Evolutionary conservation across 2,797 vertebrate genomes (phyloP).

Genomic region (Lacerta viridis): DNA sequence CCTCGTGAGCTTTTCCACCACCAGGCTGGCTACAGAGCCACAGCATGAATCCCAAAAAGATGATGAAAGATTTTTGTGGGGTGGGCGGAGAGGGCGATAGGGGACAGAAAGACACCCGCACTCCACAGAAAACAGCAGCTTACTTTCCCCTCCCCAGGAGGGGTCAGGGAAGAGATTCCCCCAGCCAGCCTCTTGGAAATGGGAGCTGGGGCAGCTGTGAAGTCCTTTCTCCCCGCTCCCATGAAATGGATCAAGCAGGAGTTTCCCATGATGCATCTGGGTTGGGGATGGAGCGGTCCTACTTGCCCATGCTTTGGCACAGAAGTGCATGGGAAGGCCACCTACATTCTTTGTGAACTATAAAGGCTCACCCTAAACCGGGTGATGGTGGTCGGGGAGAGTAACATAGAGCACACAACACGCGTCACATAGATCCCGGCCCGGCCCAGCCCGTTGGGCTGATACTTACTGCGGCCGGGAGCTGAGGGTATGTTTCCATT

Average conservation of each 20-base stretch:
- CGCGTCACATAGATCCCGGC: slow-evolving; percentile 6
- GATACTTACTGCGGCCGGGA: slow-evolving; percentile 40
- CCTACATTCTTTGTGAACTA: background rate
- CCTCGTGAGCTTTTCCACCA: background rate
- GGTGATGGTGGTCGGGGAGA: background rate
- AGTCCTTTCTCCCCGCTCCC: background rate
- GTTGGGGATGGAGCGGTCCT: background rate
- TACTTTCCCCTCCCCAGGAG: background rate
- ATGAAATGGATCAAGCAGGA: no score
- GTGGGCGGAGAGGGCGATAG: background rate
- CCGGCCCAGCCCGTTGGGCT: slow-evolving; percentile 17
- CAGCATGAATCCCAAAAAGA: background rate
- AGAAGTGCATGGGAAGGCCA: background rate
- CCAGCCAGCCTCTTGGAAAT: background rate
- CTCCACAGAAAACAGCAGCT: background rate
- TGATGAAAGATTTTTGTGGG: background rate
- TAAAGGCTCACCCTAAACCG: background rate
- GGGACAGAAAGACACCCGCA: background rate
- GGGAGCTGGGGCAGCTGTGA: background rate
- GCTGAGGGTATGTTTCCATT: slow-evolving; percentile 38
- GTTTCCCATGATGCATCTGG: slow-evolving; percentile 10
- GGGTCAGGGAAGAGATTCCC: background rate
- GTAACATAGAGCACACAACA: background rate
- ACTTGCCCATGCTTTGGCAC: background rate
- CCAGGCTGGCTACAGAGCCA: background rate